Evolutionary conservation across 2,888 invertebrate species (phyloP), one percentile per base, ranked within the genome.

Genomic region (Diplolepis rosae): DNA sequence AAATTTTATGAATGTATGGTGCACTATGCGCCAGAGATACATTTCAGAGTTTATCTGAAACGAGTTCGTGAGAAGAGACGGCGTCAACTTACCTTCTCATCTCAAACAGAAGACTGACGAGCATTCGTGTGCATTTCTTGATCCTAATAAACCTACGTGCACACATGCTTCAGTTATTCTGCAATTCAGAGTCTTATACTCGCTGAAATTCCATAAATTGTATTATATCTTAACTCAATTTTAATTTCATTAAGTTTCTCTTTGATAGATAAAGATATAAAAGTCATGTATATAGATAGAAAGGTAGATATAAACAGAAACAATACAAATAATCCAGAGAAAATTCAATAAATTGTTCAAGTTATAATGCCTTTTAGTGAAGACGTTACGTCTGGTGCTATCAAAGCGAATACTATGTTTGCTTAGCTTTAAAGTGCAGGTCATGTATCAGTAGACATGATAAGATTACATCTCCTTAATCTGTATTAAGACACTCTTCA

Each of bases 41-140:
- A 78, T 79, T 82, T 82, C 82, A 81, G 73, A 79, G 78, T 78
- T 80, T 82, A 82, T 83, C 80, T 79, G 56, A 70, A 70, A 76
- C 74, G 70, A 76, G 76, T 81, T 83, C 81, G 78, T 74, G 78
- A 79, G 80, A 82, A 82, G 79, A 76, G 77, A 76, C 77, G 79
- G 78, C 77, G 74, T 80, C 80, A 75, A 70, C 79, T 81, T 80
- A 75, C 73, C 69, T 71, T 69, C 78, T 51, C 67, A 67, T 48
- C 54, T 48, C 13, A 54, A 56, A 56, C 56, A 61, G 61, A 24
- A 35, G 22, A 39, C 61, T 61, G 35, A 61, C 61, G 24, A 61
- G 61, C 24, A 39, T 13, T 56, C 18, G 15, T 56, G 56, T 61
- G 24, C 24, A 61, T 18, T 13, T 6, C 45, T 45, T 45, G 18